Base-by-base conservation (phyloP, 2,113 vertebrate genomes). In the Callocephalon fimbriatum region DNA sequence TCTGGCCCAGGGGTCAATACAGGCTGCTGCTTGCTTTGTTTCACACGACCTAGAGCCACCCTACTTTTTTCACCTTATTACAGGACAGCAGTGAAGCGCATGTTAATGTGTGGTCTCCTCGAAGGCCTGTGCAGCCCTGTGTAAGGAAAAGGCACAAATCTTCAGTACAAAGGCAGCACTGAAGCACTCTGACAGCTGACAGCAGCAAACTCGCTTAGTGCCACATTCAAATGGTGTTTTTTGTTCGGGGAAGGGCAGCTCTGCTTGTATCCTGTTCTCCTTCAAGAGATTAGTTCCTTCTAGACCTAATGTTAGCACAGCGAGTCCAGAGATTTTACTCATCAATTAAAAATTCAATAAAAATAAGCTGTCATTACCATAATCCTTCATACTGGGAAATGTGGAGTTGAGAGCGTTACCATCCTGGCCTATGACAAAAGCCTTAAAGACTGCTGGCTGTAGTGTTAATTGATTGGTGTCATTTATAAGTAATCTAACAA, bases 401-500 rank as follows among this genome's bases (percentile, higher is more conserved):
- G 62, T 44, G 42, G 93, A 93, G 84, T 92, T 29, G 63, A 94
- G 85, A 94, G 42, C 44, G 95, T 92, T 92, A 89, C 86, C 92
- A 79, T 74, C 74, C 42, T 51, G 37, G 53, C 59, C 70, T 84
- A 74, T 90, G 83, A 97, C 92, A 91, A 95, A 92, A 79, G 72
- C 90, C 89, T 91, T 58, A 72, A 95, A 97, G 79, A 92, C 71
- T 95, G 88, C 45, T 0, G 3, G 38, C 88, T 93, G 88, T 76
- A 82, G 90, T 95, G 65, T 93, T 97, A 96, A 97, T 94, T 98
- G 98, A 98, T 92, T 97, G 94, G 78, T 96, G 81, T 94, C 82
- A 95, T 97, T 98, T 97, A 91, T 92, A 97, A 97, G 95, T 96
- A 95, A 98, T 97, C 96, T 96, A 97, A 96, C 83, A 90, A 88